Conservation (phyloP, 2,113 vertebrate species). For the Cephalophus harveyi region DNA sequence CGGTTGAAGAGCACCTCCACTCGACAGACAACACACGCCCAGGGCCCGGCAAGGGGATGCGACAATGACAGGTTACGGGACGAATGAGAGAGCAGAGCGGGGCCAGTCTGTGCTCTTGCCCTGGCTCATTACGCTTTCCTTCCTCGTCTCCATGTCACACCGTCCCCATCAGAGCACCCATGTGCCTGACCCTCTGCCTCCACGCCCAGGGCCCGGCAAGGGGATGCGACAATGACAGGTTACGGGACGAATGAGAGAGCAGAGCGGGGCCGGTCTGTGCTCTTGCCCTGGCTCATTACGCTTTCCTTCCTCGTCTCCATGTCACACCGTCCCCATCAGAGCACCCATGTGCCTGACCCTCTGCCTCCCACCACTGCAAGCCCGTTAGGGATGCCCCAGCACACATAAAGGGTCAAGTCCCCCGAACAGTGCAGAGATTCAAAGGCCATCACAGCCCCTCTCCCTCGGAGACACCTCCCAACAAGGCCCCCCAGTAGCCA, state of each 20-base stretch:
- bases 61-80: neutral
- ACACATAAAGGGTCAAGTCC: neutral
- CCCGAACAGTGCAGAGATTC: neutral
- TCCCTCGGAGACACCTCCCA: neutral
- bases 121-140: no score
- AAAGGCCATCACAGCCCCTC: neutral
- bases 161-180: neutral
- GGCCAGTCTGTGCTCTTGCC: neutral
- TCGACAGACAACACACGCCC: neutral
- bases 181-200: neutral
- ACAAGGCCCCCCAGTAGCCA: neutral
- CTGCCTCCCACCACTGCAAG: neutral
- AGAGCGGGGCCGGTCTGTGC: no score
- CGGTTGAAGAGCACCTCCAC: neutral
- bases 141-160: neutral
- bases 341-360: neutral
- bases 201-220: neutral
- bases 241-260: fast-evolving
- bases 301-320: neutral
- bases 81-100: neutral
- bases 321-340: neutral
- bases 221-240: neutral
- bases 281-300: neutral
- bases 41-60: neutral
- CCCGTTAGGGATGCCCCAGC: neutral